Conservation (phyloP, 2,113 vertebrate species). For the Zapornia atra region DNA sequence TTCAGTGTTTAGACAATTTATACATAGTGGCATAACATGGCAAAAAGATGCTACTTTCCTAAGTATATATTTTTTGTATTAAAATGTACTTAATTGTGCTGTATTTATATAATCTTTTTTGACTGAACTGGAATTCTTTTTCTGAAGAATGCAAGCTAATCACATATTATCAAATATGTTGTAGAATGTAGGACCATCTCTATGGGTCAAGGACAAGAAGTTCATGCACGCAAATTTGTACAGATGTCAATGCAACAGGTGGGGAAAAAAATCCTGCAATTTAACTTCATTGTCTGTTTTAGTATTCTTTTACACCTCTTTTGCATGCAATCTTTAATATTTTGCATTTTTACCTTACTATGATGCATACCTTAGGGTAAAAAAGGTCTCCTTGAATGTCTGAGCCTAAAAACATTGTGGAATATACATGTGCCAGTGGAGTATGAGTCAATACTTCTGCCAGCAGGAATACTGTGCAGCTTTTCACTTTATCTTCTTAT, state of each 20-base stretch:
- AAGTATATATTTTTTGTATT: background rate
- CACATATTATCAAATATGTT: conserved; percentile 12
- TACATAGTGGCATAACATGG: background rate
- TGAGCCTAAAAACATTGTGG: background rate
- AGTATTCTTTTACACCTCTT: background rate
- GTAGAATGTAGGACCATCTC: conserved; percentile 78
- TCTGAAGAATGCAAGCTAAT: background rate
- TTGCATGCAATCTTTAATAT: background rate
- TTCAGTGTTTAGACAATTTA: background rate
- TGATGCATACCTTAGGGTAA: background rate
- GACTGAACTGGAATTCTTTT: background rate
- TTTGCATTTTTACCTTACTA: background rate
- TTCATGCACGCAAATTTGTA: conserved; percentile 77
- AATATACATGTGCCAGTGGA: background rate
- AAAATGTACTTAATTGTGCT: background rate
- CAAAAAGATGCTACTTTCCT: background rate
- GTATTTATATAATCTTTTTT: background rate
- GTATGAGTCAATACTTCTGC: background rate
- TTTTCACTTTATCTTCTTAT: background rate
- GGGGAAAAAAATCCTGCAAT: background rate
- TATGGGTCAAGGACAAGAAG: conserved; percentile 82
- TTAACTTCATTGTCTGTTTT: background rate
- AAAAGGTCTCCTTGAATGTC: background rate
- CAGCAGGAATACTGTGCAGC: background rate
- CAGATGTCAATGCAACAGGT: conserved; percentile 78